A percentile compares a stretch with the other conserved stretches of the same genome.
Evolutionary conservation across 2,888 invertebrate species (phyloP).

Genomic region (Amiota communis): DNA sequence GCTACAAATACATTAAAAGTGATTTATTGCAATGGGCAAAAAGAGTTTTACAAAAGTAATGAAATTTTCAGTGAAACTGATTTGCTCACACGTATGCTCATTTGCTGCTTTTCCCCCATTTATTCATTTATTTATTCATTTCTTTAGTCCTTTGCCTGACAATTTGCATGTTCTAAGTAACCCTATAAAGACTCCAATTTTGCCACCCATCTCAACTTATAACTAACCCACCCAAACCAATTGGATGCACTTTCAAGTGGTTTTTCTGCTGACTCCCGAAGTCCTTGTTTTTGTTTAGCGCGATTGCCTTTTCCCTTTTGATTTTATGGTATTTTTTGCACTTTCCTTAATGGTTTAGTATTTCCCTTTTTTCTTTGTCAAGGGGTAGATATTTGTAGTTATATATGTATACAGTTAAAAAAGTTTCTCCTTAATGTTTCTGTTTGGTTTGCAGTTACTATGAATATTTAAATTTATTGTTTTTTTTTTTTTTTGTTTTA

Average conservation of each 20-base stretch:
- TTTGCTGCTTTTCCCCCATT: conserved; percentile 19
- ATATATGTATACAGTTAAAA: conserved; percentile 52
- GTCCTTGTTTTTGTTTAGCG: too few species aligned
- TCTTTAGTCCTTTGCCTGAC: conserved; percentile 58
- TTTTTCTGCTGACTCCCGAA: conserved; percentile 15
- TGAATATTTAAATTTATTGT: conserved; percentile 63
- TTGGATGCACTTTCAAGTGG: not conserved
- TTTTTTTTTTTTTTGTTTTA: conserved; percentile 58
- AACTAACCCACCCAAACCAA: not conserved
- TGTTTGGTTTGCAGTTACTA: not conserved
- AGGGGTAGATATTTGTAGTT: conserved; percentile 44
- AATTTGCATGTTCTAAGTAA: conserved; percentile 40
- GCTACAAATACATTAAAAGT: too few species aligned
- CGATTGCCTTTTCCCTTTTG: too few species aligned
- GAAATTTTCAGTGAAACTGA: too few species aligned
- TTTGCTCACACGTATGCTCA: not conserved
- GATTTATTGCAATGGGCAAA: too few species aligned
- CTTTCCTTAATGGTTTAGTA: too few species aligned
- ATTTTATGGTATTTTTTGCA: too few species aligned
- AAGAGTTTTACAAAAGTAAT: too few species aligned
- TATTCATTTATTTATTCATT: conserved; percentile 54
- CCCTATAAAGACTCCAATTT: too few species aligned
- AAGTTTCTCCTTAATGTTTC: conserved; percentile 47
- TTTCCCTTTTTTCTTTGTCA: conserved; percentile 16
- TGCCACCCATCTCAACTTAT: not conserved